Conservation (phyloP, 2,113 vertebrate genomes). For the Gnathonemus echidnorhynchus region DNA sequence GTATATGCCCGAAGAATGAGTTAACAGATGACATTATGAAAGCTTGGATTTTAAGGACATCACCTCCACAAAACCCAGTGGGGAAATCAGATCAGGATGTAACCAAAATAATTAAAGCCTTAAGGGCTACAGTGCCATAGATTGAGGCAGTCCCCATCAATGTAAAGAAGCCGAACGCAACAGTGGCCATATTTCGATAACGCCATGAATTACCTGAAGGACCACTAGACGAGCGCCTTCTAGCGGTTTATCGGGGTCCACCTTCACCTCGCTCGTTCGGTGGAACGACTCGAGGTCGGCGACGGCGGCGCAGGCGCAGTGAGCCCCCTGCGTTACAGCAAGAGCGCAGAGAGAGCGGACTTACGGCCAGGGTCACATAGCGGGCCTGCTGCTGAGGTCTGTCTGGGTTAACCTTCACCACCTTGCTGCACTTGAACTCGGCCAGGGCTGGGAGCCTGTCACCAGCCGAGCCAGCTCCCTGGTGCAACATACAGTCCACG, state of each 20-base stretch:
- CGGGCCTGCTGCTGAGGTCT: slow-evolving; percentile 74
- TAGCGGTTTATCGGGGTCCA: slow-evolving; percentile 92
- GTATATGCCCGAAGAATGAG: background rate
- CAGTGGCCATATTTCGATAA: background rate
- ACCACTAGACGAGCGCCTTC: slow-evolving; percentile 77
- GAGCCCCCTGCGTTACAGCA: slow-evolving; percentile 64
- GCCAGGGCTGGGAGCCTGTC: slow-evolving; percentile 55
- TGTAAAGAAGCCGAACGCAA: background rate
- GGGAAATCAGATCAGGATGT: background rate
- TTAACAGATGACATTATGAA: background rate
- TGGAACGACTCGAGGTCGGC: slow-evolving; percentile 64
- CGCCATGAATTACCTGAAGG: slow-evolving; percentile 71
- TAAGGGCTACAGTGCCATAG: background rate
- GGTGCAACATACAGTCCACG: slow-evolving; percentile 16
- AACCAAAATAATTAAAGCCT: background rate
- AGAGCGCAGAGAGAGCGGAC: slow-evolving; percentile 42
- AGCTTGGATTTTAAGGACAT: background rate
- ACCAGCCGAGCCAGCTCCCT: slow-evolving; percentile 67
- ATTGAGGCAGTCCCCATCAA: background rate
- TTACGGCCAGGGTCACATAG: slow-evolving; percentile 75
- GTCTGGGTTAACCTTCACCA: slow-evolving; percentile 82
- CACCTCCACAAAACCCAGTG: background rate
- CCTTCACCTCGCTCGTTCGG: slow-evolving; percentile 71
- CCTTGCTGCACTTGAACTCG: slow-evolving; percentile 66
- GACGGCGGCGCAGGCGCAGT: slow-evolving; percentile 60